phyloP scores from a whole-genome alignment of 2,888 invertebrate species.

The Trichacis sp. region DNA sequence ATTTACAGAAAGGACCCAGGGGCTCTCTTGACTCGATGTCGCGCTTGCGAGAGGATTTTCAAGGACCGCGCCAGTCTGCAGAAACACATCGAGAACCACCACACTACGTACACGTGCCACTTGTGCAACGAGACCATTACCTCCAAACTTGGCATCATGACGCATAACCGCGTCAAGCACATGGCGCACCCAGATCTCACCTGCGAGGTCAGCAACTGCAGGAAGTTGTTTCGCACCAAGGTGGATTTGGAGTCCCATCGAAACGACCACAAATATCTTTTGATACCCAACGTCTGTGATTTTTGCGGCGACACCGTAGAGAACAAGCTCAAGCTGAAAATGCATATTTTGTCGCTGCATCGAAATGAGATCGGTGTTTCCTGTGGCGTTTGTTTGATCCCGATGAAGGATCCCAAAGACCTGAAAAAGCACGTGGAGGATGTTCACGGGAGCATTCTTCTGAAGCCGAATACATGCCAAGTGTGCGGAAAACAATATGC shows the following conservation, averaged over 20 bases:
- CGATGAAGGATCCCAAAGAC: slow-evolving; percentile 72
- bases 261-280: slow-evolving; percentile 70
- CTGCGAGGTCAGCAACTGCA: slow-evolving; percentile 68
- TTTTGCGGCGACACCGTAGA: slow-evolving; percentile 73
- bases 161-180: slow-evolving; percentile 72
- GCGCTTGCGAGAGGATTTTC: slow-evolving; percentile 73
- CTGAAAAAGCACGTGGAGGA: slow-evolving; percentile 72
- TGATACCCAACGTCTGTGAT: slow-evolving; percentile 71
- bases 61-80: slow-evolving; percentile 72
- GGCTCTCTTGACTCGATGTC: slow-evolving; percentile 71
- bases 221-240: slow-evolving; percentile 71
- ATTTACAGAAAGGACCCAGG: slow-evolving; percentile 70
- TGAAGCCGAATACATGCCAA: slow-evolving; percentile 71
- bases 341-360: slow-evolving; percentile 73
- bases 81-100: slow-evolving; percentile 72
- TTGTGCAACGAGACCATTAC: slow-evolving; percentile 71
- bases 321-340: slow-evolving; percentile 73
- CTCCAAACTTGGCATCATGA: slow-evolving; percentile 73
- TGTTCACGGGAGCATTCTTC: slow-evolving; percentile 70
- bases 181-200: slow-evolving; percentile 72
- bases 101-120: slow-evolving; percentile 71
- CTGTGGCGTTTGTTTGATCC: slow-evolving; percentile 73
- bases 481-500: slow-evolving; percentile 75
- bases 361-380: slow-evolving; percentile 72
- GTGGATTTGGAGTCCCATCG: slow-evolving; percentile 71